Evolutionary conservation across 2,888 invertebrate species (phyloP).

Genomic region (Melinaea marsaeus): DNA sequence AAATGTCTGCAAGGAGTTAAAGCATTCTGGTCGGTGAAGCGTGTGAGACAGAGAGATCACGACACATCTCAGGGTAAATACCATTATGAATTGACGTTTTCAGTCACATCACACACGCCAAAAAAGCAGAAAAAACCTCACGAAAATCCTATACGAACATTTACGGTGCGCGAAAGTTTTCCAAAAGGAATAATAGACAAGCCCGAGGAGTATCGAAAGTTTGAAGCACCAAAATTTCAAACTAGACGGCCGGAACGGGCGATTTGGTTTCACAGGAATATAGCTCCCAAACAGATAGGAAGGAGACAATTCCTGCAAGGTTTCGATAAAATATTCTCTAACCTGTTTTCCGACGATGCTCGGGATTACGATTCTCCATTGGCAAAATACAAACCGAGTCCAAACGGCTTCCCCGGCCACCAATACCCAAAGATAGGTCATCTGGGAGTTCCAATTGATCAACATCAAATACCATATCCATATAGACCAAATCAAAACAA

Average conservation of each 20-base stretch:
- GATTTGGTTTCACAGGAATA: conserved; percentile 66
- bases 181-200: conserved; percentile 51
- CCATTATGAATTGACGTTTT: conserved; percentile 82
- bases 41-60: conserved; percentile 80
- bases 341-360: conserved; percentile 59
- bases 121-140: conserved; percentile 66
- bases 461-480: conserved; percentile 49
- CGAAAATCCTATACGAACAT: conserved; percentile 79
- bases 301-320: conserved; percentile 46
- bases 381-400: conserved; percentile 44
- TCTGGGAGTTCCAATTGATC: conserved; percentile 46
- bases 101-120: conserved; percentile 76
- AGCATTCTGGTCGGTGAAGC: conserved; percentile 84
- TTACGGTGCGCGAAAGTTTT: conserved; percentile 76
- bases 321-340: conserved; percentile 64
- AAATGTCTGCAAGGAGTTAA: conserved; percentile 74
- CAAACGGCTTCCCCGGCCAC: conserved; percentile 41
- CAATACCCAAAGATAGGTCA: conserved; percentile 54
- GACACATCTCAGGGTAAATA: conserved; percentile 65
- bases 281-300: conserved; percentile 46
- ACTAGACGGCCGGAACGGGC: conserved; percentile 51
- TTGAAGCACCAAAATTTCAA: conserved; percentile 34
- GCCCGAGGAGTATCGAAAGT: conserved; percentile 38
- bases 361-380: conserved; percentile 38
- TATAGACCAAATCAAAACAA: conserved; percentile 51